Base-by-base conservation (phyloP, 2,888 invertebrate genomes). In the Tachina fera region DNA sequence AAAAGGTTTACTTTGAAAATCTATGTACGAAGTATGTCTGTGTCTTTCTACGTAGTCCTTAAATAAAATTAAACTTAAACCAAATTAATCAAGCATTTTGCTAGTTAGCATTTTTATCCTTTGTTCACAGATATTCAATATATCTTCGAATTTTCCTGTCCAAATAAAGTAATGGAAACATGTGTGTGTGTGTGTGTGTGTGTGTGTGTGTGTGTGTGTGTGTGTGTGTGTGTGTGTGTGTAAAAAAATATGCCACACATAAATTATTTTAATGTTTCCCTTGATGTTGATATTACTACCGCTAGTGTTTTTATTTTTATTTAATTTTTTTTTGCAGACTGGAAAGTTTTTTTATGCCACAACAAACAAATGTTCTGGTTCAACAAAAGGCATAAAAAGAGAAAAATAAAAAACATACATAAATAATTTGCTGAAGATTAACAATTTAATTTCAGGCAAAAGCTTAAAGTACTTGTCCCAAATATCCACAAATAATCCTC, bases 201-300 rank as follows among this genome's bases (percentile, higher is more conserved):
- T 31, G 6, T 31, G 31, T 31, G 6, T 31, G 6, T 31, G 31
- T 31, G 6, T 31, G 6, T 31, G 31, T 31, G 6, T 31, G 6
- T 31, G 31, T 31, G 6, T 31, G 6, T 31, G 31, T 31, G 6
- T 31, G 6, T 31, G 31, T 31, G 6, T 22, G 22, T 31, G 31
- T 68, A 3, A 22, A 22, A 41, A 71, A n/a, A 56, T 22, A 56
- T 56, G 56, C 22, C 41, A 43, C 19, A 56, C 14, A 45, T 43
- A 71, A 71, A 71, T 56, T 41, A 71, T 56, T 71, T 71, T 43
- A 71, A 71, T 56, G 56, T 22, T 56, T 22, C 41, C 43, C 53
- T 70, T 53, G 41, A 70, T 70, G 70, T 70, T 19, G 14, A 11
- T 53, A 13, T 68, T 22, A 51, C 49, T 49, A 4, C 6, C n/a